Percentiles rank a stretch among this genome's conserved stretches.
Conservation (phyloP, 1,140 invertebrate species). For the Neodiprion lecontei region DNA sequence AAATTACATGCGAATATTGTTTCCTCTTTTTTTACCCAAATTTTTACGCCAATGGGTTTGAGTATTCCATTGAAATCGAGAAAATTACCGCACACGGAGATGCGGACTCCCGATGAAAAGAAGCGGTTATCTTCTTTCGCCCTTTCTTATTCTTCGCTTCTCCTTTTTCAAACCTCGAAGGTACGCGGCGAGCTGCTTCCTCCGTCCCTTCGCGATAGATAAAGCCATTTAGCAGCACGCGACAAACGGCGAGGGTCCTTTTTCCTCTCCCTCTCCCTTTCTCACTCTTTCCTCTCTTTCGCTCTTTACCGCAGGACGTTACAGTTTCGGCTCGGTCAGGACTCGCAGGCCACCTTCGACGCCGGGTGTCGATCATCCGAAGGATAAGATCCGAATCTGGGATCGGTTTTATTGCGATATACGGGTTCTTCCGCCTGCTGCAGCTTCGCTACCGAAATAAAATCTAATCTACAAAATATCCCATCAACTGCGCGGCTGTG, state of each 20-base stretch:
- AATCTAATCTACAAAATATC: not conserved
- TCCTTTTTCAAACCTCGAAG: not conserved
- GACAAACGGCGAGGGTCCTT: not conserved
- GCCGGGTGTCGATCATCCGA: conserved; percentile 6
- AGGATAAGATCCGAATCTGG: conserved; percentile 12
- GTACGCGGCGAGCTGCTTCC: not conserved
- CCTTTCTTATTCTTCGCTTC: not conserved
- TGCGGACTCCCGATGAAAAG: not conserved
- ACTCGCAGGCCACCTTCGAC: not conserved
- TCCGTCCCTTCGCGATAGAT: not conserved
- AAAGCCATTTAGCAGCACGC: conserved; percentile 7
- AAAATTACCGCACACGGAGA: not conserved
- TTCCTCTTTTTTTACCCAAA: too few species aligned
- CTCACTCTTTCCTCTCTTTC: not conserved
- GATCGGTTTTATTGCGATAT: not conserved
- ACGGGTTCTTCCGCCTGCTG: not conserved
- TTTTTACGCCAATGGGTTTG: too few species aligned
- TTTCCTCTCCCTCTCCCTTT: not conserved
- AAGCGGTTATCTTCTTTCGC: not conserved
- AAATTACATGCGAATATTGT: too few species aligned
- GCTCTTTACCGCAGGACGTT: not conserved
- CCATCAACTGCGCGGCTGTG: not conserved
- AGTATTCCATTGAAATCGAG: not conserved
- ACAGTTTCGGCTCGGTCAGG: not conserved
- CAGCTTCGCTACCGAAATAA: not conserved